Base-by-base conservation (phyloP, 2,113 vertebrate genomes). In the Antigone vipio region DNA sequence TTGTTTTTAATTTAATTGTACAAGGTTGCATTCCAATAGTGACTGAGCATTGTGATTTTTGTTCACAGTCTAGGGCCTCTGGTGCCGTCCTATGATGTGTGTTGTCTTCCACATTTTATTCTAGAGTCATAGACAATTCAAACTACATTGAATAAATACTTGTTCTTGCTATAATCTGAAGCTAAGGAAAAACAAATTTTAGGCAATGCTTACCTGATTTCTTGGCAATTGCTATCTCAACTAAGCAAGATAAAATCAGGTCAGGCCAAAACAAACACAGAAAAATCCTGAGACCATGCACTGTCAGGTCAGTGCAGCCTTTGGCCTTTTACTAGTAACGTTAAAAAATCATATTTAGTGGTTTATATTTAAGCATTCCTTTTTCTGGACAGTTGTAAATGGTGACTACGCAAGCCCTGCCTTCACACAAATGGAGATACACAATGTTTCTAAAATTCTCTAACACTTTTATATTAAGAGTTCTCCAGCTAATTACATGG, bases 81-180 rank as follows among this genome's bases (percentile, higher is more conserved):
- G 32, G 22, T 80, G 32, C 23, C 0, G 0, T 50, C 7, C 1
- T 73, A 20, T 49, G 19, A 20, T 49, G 19, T 27, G 15, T 38
- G 35, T 42, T 89, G 67, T 55, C 35, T 34, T 68, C 27, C 42
- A 50, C 23, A 18, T 62, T 60, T 93, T 68, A 38, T 68, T 93
- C 26, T 38, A 29, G 59, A 83, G 4, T 49, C 40, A 49, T 6
- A 74, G 60, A 55, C 12, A 73, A 34, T 73, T 49, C 15, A 50
- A 55, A 68, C 27, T 44, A 50, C 27, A 11, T 42, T 15, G 22
- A 59, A 13, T 40, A 32, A 45, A 4, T 34, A 56, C 42, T 74
- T 49, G 7, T 66, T 78, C 45, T 68, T 6, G 12, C 21, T 47
- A 24, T 44, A 56, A 62, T 44, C 9, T 44, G 26, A 62, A 84